Evolutionary conservation across 2,888 invertebrate genomes (phyloP).

Genomic region (Blastobasis adustella): DNA sequence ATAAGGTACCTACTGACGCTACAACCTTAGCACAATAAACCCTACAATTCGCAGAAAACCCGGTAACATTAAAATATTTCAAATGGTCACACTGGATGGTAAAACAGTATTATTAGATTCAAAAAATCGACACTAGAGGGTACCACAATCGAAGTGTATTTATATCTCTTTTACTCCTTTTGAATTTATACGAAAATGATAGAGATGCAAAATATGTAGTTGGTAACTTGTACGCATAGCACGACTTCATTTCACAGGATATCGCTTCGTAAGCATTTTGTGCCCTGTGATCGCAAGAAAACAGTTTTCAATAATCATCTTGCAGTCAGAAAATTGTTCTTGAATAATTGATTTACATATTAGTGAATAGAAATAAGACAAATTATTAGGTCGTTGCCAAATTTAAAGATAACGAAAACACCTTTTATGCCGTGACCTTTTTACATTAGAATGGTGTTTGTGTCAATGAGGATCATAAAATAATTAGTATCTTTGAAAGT

Average conservation of each 20-base stretch:
- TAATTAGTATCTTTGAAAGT: constrained; percentile 34
- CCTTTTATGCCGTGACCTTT: constrained; percentile 8
- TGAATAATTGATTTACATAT: too few relatives aligned
- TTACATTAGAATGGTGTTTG: constrained; percentile 24
- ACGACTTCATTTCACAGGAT: constrained; percentile 50
- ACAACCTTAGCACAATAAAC: too few relatives aligned
- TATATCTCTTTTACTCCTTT: constrained; percentile 19
- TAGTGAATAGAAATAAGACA: neutral
- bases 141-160: constrained; percentile 6
- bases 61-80: neutral
- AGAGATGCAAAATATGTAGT: neutral
- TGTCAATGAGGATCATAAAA: constrained; percentile 50
- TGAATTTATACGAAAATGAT: neutral
- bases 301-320: neutral
- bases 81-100: constrained; percentile 14
- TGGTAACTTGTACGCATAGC: constrained; percentile 14
- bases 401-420: neutral
- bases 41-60: too few relatives aligned
- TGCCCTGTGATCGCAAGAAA: constrained; percentile 27
- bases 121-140: constrained; percentile 13
- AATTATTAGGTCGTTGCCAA: neutral
- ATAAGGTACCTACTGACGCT: too few relatives aligned
- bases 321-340: too few relatives aligned
- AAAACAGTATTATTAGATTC: constrained; percentile 20
- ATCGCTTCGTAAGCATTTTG: constrained; percentile 46